Evolutionary conservation across 2,113 vertebrate genomes (phyloP).

Genomic region (cattle (Bos taurus)): DNA sequence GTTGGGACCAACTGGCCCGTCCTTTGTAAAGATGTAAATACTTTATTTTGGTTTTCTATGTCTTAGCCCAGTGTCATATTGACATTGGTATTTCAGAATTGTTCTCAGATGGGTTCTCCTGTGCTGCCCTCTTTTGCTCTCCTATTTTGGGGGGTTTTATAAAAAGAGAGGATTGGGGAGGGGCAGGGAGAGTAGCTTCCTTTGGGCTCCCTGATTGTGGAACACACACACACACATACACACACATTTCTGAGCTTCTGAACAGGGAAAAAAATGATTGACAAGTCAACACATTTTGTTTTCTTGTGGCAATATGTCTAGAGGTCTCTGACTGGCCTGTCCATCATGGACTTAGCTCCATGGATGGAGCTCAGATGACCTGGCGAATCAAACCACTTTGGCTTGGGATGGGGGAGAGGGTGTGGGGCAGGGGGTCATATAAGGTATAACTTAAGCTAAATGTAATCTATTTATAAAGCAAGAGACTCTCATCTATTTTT

Average conservation of each 20-base stretch:
- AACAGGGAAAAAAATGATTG: not conserved
- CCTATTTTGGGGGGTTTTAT: conserved; percentile 26
- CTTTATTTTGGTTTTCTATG: conserved; percentile 78
- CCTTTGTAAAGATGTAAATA: conserved; percentile 86
- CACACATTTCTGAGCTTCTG: not conserved
- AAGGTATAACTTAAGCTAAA: conserved; percentile 71
- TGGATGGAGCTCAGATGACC: not conserved
- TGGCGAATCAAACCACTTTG: not conserved
- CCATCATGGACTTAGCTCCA: not conserved
- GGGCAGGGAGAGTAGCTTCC: conserved; percentile 30
- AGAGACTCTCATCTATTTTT: conserved; percentile 80
- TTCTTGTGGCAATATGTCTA: not conserved
- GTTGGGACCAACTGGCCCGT: not conserved
- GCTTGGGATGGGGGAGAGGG: conserved; percentile 14
- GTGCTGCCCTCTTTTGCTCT: conserved; percentile 18
- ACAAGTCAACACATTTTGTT: not conserved
- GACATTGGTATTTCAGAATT: conserved; percentile 80
- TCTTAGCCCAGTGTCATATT: conserved; percentile 81
- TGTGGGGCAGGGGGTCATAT: not conserved
- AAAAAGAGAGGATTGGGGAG: conserved; percentile 62
- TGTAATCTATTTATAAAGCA: conserved; percentile 78
- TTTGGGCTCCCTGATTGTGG: conserved; percentile 66
- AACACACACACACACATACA: not conserved
- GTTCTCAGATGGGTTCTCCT: conserved; percentile 68
- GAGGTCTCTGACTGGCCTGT: not conserved